Evolutionary conservation across 1,140 invertebrate species (phyloP), one percentile per base, ranked within the genome.

Genomic region (Listronotus bonariensis): DNA sequence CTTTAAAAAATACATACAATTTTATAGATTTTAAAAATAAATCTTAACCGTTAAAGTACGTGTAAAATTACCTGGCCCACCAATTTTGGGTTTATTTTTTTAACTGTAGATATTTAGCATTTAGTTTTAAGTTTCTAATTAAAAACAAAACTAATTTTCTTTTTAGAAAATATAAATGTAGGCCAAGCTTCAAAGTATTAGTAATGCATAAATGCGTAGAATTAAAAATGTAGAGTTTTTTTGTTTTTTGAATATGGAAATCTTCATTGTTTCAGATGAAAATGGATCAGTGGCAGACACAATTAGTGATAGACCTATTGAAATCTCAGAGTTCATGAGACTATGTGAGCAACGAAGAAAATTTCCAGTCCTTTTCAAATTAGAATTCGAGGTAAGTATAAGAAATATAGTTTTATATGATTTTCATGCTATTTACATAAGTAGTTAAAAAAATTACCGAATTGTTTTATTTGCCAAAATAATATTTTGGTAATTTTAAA

Each of bases 291-390:
- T 93, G 67, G 87, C 86, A 18, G 87, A 89, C 68, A 88, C 88
- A 14, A 87, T 94, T 68, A 90, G 89, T 12, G 86, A 88, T 69
- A 68, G 54, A 43, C 90, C 92, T 6, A 89, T 92, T 32, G 87
- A 89, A 68, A 82, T 92, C 59, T 85, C 86, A 70, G 88, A 89
- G 77, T 94, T 91, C 72, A 82, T 88, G 1, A 93, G 92, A 74
- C 83, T 93, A 18, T 94, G 92, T 78, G 91, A 93, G 42, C 86
- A 93, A 74, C 83, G 92, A 41, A 79, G 91, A 68, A 94, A 93
- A 80, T 95, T 92, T 81, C 92, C 91, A 0, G 91, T 95, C 15
- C 83, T 95, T 1, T 93, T 93, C 80, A 91, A 91, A 77, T 84
- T 93, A 17, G 92, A 94, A 78, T 95, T 93, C 81, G 89, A 92